Percentiles rank a stretch among this genome's conserved stretches.
Evolutionary conservation across 2,113 vertebrate species (phyloP).

Genomic region (Eolophus roseicapilla): DNA sequence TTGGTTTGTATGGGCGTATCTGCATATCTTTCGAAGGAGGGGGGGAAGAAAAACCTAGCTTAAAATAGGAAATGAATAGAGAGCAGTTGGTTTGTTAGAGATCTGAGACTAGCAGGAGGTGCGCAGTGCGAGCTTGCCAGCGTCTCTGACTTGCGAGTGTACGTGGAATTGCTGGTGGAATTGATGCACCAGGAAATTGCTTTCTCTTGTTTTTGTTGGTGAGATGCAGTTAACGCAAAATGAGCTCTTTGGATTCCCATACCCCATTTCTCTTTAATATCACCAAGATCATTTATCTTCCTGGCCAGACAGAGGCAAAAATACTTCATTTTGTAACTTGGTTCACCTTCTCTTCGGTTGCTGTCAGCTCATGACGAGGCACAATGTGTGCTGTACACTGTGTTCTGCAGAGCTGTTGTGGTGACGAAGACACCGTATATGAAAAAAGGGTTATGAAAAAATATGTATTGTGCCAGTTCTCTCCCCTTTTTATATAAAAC

Average conservation of each 20-base stretch:
- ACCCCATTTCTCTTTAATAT: constrained; percentile 27
- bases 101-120: background rate
- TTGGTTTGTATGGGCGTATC: background rate
- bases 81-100: background rate
- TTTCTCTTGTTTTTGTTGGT: background rate
- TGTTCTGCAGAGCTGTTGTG: constrained; percentile 48
- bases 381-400: constrained; percentile 24
- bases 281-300: constrained; percentile 30
- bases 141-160: background rate
- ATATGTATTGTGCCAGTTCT: background rate
- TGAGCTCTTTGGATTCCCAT: background rate
- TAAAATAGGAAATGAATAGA: background rate
- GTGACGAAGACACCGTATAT: background rate
- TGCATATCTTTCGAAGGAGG: accelerated
- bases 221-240: background rate
- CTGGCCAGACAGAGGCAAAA: background rate
- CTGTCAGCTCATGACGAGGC: constrained; percentile 27
- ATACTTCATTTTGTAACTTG: constrained; percentile 22
- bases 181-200: constrained; percentile 47
- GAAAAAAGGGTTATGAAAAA: background rate
- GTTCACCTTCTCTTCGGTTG: constrained; percentile 21
- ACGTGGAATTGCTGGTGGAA: background rate
- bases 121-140: accelerated
- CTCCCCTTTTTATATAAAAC: background rate
- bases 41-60: background rate